phyloP scores from a whole-genome alignment of 2,797 vertebrate genomes.

The Anniella stebbinsi region DNA sequence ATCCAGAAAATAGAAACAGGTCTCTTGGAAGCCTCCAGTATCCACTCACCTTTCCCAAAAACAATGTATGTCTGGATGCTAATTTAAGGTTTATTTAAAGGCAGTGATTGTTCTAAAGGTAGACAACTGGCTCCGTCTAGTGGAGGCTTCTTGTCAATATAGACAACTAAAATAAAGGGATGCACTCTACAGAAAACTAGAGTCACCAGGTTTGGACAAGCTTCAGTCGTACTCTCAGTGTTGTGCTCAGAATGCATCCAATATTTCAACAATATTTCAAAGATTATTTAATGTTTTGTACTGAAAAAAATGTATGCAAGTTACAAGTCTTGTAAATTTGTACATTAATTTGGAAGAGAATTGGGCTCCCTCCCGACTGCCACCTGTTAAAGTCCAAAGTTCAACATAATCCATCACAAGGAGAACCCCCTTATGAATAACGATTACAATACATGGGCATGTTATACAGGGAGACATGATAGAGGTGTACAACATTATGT shows the following conservation, averaged over 20 bases:
- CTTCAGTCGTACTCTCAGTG: neutral
- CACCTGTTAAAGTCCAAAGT: too few species aligned
- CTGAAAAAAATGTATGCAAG: neutral
- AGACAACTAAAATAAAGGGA: neutral
- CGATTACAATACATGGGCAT: too few species aligned
- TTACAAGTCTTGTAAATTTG: neutral
- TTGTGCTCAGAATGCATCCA: neutral
- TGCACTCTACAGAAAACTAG: too few species aligned
- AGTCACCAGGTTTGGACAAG: neutral
- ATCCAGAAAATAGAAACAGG: neutral
- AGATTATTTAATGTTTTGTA: neutral
- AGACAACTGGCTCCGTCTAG: slow-evolving; percentile 3
- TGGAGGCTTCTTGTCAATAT: neutral
- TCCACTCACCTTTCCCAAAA: neutral
- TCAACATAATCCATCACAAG: too few species aligned
- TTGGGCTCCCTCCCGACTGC: too few species aligned
- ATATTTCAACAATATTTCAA: too few species aligned
- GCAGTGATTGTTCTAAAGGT: neutral
- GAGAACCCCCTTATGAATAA: too few species aligned
- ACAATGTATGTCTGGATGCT: neutral
- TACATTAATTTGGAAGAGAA: neutral
- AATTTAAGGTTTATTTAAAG: neutral
- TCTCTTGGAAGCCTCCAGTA: too few species aligned
- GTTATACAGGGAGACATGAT: too few species aligned
- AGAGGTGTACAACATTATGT: too few species aligned